Base-by-base conservation (phyloP, 1,140 invertebrate species). In the Ectropis grisescens region DNA sequence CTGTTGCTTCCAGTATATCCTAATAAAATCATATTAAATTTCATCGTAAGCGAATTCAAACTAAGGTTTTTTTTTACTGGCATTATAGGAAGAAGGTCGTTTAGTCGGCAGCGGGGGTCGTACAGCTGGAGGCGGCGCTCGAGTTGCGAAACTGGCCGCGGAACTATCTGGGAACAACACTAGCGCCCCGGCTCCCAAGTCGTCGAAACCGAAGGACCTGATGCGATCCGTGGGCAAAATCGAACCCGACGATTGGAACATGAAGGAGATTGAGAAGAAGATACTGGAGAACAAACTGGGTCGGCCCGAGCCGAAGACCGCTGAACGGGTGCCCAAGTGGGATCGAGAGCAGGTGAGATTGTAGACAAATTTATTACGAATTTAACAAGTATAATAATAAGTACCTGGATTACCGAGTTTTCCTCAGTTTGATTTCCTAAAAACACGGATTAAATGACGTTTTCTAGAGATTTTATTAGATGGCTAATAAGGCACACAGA, bases 241-340 rank as follows among this genome's bases (percentile, higher is more conserved):
- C 33, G 92, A 95, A 58, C 90, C 90, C 45, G 92, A 88, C 25
- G 95, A 97, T 79, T 97, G 95, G 95, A 95, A 96, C 75, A 88
- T 96, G 2, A 92, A 93, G 45, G 89, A 93, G 67, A 94, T 96
- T 13, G 93, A 96, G 58, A 92, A 94, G 53, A 95, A 96, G 82
- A 94, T 95, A 4, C 87, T 91, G 53, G 91, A 95, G 68, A 95
- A 91, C 49, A 91, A 91, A 67, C 85, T 91, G 57, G 88, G 90
- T 11, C 84, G 88, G 45, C 82, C 86, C 2, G 75, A 84, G 1
- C 84, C 84, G 10, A 86, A 87, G 48, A 87, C 89, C 10, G 86
- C 91, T 12, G 92, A 95, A 58, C 90, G 90, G 64, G 93, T 96
- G 13, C 94, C 93, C 22, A 95, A 94, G 66, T 96, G 94, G 94